Percentiles rank a stretch among this genome's conserved stretches.
These are phyloP conservation scores for Drosophila tropicalis DNA, from an alignment of 1,140 invertebrate species.

Conservation along the genomic window DNA sequence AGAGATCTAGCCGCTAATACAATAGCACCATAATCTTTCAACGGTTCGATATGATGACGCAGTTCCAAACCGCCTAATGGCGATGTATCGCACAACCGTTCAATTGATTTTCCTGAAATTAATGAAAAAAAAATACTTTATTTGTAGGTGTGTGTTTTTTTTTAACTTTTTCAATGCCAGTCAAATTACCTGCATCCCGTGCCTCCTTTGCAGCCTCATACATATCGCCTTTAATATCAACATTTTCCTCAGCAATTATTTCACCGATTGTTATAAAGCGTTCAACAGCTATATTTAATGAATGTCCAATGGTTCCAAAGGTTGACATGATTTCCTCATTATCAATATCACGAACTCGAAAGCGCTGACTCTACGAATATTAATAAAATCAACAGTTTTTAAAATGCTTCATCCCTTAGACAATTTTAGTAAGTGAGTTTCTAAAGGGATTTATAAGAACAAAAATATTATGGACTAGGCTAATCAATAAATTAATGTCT, in stretches of 20 bases:
- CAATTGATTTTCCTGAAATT: conserved; percentile 87
- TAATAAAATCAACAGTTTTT: neutral
- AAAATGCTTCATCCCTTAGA: too few species aligned
- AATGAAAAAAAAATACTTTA: neutral
- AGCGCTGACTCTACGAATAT: conserved; percentile 65
- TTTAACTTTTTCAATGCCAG: neutral
- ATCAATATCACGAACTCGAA: conserved; percentile 73
- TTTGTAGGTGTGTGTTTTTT: neutral
- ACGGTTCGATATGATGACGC: conserved; percentile 83
- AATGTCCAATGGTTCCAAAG: conserved; percentile 95
- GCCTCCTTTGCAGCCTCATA: conserved; percentile 99
- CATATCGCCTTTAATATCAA: conserved; percentile 98
- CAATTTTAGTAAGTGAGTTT: neutral
- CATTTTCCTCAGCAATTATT: conserved; percentile 98
- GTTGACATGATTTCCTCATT: conserved; percentile 86
- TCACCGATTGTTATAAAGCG: conserved; percentile 98
- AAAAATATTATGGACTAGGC: conserved; percentile 19
- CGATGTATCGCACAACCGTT: conserved; percentile 93
- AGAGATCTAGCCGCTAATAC: conserved; percentile 96
- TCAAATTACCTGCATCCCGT: conserved; percentile 92
- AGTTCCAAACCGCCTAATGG: conserved; percentile 86
- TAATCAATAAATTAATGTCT: neutral
- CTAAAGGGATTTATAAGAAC: neutral
- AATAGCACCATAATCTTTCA: conserved; percentile 89
- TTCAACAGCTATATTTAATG: conserved; percentile 97